Base-by-base conservation (phyloP, 2,888 invertebrate species). In the Coenonympha glycerion region DNA sequence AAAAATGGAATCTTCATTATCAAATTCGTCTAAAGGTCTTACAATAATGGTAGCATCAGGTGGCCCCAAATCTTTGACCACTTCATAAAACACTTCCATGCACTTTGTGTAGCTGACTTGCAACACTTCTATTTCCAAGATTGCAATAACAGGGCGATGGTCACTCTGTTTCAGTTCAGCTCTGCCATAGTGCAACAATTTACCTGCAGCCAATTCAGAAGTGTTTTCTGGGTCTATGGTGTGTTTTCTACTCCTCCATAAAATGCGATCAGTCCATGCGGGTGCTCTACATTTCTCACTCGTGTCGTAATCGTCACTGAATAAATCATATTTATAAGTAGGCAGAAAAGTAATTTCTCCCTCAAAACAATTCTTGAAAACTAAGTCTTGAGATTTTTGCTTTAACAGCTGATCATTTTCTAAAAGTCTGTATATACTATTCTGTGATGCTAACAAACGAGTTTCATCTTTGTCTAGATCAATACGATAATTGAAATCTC, bases 261-360 rank as follows among this genome's bases (percentile, higher is more conserved):
- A 85, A n/a, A 99, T 91, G 55, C 99, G 89, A 80, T 99, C 99
- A 0, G 99, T 99, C 98, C 98, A 99, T 3, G 99, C 99, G 0
- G 99, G 99, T 1, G 96, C 95, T 52, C 99, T 90, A 71, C 93
- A 93, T 81, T 99, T 99, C 75, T 99, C 99, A 71, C 98, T 98
- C 0, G 99, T 99, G 76, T 99, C 99, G 74, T 98, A 99, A 80
- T 99, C 98, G 75, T 99, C 97, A 66, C 97, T 98, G 76, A 99
- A 99, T 49, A 98, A 87, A 86, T 99, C 99, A 74, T 99, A 99
- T 75, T 99, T 99, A 79, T 99, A 99, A 0, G 99, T 99, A 0
- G 99, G 99, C 9, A 95, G 91, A 76, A 99, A 99, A 36, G 90
- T 91, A 24, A 98, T 92, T 46, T 93, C 92, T 0, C 97, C 99